Evolutionary conservation across 2,888 invertebrate species (phyloP), one percentile per base, ranked within the genome.

Genomic region (Leptogaster cylindrica): DNA sequence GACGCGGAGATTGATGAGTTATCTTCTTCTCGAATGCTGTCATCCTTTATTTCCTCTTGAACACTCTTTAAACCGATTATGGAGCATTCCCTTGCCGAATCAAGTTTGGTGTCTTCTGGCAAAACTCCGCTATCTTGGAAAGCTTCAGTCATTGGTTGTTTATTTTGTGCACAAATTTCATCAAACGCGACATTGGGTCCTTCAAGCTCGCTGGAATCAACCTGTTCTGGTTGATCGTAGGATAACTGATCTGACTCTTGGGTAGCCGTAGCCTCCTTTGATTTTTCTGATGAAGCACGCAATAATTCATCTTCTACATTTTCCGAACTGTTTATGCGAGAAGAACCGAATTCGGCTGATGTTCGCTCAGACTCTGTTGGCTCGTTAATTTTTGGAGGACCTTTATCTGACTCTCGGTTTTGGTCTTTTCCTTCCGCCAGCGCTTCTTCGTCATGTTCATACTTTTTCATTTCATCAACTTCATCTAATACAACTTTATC

Each of bases 1-100:
- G 65, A 65, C 8, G 50, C 20, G 2, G 65, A 12, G 5, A 65
- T 51, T 2, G 3, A 0, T 10, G 65, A 51, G 8, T 65, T 23
- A 2, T 23, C 41, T 1, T 65, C 65, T 2, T 16, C 27, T 18
- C 31, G 12, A 5, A 8, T 6, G 25, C 7, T 20, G 4, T n/a
- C 18, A 23, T 41, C 50, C 12, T 27, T 28, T 8, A 27, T 7
- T 18, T 27, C 18, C 16, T 16, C 28, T 28, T 52, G 41, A 2
- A 27, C 61, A n/a, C 12, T 10, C 28, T 44, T 44, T 25, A 39
- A 18, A 27, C 44, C 46, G 5, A 31, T 16, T 16, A 46, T 61
- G 18, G 25, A 3, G 18, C 66, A 55, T 4, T 20, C 5, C 1
- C 16, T n/a, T 7, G 10, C 31, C 14, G 10, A n/a, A 14, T n/a